phyloP scores from a whole-genome alignment of 2,888 invertebrate species.

The Dinocampus coccinellae region DNA sequence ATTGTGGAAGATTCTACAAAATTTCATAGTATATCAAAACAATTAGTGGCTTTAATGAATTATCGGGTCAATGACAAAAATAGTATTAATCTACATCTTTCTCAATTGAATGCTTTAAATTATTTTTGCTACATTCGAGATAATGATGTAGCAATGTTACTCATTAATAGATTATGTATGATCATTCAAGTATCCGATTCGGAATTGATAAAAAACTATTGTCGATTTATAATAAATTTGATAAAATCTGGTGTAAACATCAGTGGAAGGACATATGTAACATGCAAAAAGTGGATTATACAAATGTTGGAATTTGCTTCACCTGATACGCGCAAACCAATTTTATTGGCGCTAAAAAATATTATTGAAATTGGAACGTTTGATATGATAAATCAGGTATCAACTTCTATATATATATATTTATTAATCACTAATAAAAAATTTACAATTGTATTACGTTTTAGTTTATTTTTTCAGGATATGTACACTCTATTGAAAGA shows the following conservation, averaged over 20 bases:
- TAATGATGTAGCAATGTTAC: slow-evolving; percentile 65
- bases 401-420: slow-evolving; percentile 7
- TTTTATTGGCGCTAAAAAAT: slow-evolving; percentile 52
- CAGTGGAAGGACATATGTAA: slow-evolving; percentile 50
- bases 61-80: slow-evolving; percentile 53
- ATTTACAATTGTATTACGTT: not conserved
- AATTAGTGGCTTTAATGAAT: slow-evolving; percentile 52
- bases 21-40: slow-evolving; percentile 52
- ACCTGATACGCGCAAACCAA: slow-evolving; percentile 41
- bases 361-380: slow-evolving; percentile 51
- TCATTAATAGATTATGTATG: slow-evolving; percentile 56
- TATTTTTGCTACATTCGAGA: slow-evolving; percentile 71
- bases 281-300: slow-evolving; percentile 56
- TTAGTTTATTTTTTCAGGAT: slow-evolving; percentile 48
- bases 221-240: slow-evolving; percentile 56
- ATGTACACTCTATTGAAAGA: slow-evolving; percentile 52
- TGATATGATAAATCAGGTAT: slow-evolving; percentile 52
- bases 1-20: slow-evolving; percentile 39
- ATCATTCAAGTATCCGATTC: slow-evolving; percentile 53
- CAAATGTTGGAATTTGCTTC: slow-evolving; percentile 52
- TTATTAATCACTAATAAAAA: slow-evolving; percentile 14
- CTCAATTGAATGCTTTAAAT: slow-evolving; percentile 76
- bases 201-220: slow-evolving; percentile 53
- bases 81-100: slow-evolving; percentile 72
- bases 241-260: slow-evolving; percentile 50